A percentile compares a stretch with the other conserved stretches of the same genome.
Conservation (phyloP, 1,140 invertebrate species). For the Homarus americanus region DNA sequence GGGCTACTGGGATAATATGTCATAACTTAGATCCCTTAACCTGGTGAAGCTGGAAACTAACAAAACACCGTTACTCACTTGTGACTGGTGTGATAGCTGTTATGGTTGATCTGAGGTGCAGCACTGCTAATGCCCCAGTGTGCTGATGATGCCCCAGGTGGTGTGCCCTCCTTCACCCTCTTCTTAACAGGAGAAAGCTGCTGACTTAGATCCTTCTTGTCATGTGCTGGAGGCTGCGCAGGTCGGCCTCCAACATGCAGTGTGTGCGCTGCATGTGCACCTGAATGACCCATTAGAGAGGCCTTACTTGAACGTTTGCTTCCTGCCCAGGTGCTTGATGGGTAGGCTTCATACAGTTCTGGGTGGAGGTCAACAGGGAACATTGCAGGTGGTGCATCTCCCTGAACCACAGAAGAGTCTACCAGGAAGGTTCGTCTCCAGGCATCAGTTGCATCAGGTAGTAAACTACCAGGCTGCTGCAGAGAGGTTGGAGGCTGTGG, state of each 20-base stretch:
- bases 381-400: slow-evolving; percentile 61
- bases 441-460: slow-evolving; percentile 83
- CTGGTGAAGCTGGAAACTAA: too few species aligned
- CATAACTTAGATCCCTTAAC: too few species aligned
- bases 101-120: slow-evolving; percentile 51
- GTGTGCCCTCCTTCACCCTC: slow-evolving; percentile 95
- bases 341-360: slow-evolving; percentile 68
- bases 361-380: slow-evolving; percentile 73
- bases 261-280: slow-evolving; percentile 56
- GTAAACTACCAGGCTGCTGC: slow-evolving; percentile 78
- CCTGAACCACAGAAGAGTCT: slow-evolving; percentile 86
- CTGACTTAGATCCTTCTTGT: slow-evolving; percentile 93
- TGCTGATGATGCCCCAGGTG: slow-evolving; percentile 63
- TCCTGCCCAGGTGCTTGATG: slow-evolving; percentile 58
- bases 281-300: slow-evolving; percentile 62
- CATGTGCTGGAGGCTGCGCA: slow-evolving; percentile 76
- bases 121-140: slow-evolving; percentile 50
- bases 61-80: slow-evolving; percentile 10
- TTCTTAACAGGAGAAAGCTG: slow-evolving; percentile 96
- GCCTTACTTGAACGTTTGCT: slow-evolving; percentile 74
- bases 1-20: too few species aligned
- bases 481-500: slow-evolving; percentile 85
- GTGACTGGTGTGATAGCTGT: slow-evolving; percentile 64
- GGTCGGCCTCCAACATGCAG: slow-evolving; percentile 59
- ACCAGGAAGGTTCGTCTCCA: slow-evolving; percentile 90